phyloP scores from a whole-genome alignment of 2,888 invertebrate genomes.

The Hirtodrosophila confusa region DNA sequence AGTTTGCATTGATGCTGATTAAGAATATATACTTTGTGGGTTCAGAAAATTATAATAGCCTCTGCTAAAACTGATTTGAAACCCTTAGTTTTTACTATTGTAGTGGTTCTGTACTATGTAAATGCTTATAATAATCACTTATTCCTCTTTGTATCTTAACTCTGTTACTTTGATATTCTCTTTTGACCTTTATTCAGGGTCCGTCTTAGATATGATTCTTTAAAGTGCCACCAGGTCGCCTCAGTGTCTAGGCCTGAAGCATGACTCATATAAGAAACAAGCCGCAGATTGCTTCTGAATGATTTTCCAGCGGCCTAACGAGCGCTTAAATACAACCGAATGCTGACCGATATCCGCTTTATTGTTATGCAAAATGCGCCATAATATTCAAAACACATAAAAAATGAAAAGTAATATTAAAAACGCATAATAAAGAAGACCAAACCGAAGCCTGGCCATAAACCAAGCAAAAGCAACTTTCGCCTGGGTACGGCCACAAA shows the following conservation, averaged over 20 bases:
- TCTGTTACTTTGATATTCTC: too few species aligned
- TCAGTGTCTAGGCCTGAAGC: conserved; percentile 21
- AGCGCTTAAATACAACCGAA: conserved; percentile 38
- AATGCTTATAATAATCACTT: too few species aligned
- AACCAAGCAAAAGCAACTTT: conserved; percentile 47
- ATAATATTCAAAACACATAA: conserved; percentile 49
- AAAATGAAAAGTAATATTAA: conserved; percentile 69
- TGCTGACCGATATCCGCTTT: conserved; percentile 72
- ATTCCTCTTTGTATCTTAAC: too few species aligned
- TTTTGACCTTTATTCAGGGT: too few species aligned
- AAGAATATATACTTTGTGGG: too few species aligned
- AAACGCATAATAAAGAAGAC: conserved; percentile 60
- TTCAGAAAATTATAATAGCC: too few species aligned
- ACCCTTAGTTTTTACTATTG: too few species aligned
- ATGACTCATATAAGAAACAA: conserved; percentile 27
- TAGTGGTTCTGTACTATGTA: too few species aligned
- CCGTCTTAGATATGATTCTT: too few species aligned
- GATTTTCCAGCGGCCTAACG: conserved; percentile 24
- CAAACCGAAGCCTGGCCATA: conserved; percentile 44
- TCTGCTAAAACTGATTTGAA: too few species aligned
- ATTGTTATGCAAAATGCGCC: conserved; percentile 75
- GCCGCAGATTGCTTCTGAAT: conserved; percentile 27
- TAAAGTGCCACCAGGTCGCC: conserved; percentile 16
- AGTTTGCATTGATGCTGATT: too few species aligned
- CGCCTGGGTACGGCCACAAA: conserved; percentile 42